phyloP scores from a whole-genome alignment of 2,888 invertebrate species.

The Heteromurus nitidus region DNA sequence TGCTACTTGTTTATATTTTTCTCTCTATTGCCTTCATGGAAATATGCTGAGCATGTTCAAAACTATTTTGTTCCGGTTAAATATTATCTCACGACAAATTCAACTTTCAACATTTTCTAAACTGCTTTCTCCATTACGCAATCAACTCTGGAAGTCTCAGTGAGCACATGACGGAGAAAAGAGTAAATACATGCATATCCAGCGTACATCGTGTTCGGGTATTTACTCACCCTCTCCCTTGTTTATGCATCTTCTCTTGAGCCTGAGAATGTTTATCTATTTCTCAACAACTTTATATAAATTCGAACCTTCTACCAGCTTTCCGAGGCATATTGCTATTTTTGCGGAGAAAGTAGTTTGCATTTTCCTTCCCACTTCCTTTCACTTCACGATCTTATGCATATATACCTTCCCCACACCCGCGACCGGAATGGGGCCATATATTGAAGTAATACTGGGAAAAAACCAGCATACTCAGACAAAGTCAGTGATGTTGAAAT shows the following conservation, averaged over 20 bases:
- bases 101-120: neutral
- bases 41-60: neutral
- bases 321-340: constrained; percentile 34
- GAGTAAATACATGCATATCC: neutral
- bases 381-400: neutral
- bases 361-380: constrained; percentile 14
- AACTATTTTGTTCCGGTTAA: neutral
- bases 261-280: constrained; percentile 54
- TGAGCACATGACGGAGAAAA: neutral
- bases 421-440: neutral
- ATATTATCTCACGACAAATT: neutral
- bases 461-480: neutral
- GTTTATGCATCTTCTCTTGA: constrained; percentile 37
- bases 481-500: neutral
- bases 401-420: neutral
- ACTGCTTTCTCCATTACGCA: neutral
- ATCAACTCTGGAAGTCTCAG: neutral
- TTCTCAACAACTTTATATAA: constrained; percentile 43
- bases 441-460: neutral
- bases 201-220: neutral
- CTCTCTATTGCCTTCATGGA: constrained; percentile 1
- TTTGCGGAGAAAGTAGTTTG: constrained; percentile 32
- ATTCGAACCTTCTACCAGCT: constrained; percentile 26
- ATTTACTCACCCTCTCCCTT: neutral
- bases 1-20: constrained; percentile 6